A percentile compares a stretch with the other conserved stretches of the same genome.
These are phyloP conservation scores for Hedya salicella DNA, from an alignment of 2,888 invertebrate species.

Conservation along the genomic window DNA sequence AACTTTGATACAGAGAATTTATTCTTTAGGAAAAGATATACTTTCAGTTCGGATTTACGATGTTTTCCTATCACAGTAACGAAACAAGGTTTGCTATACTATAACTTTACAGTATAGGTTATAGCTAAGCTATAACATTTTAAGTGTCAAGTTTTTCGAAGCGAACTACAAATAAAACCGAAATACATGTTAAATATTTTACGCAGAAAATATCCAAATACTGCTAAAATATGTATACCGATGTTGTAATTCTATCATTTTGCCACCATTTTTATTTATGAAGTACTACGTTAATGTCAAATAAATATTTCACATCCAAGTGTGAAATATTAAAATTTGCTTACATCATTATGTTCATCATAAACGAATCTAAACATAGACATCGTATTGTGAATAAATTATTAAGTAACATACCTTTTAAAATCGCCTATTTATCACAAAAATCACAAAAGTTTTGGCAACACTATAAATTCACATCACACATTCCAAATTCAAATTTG, in stretches of 20 bases:
- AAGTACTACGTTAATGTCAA: background rate
- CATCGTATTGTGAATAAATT: conserved; percentile 35
- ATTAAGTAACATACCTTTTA: conserved; percentile 21
- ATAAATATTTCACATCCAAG: conserved; percentile 4
- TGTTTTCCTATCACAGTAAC: background rate
- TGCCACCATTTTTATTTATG: too few relatives aligned
- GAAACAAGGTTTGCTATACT: background rate
- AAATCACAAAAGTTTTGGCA: conserved; percentile 22
- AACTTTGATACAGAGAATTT: too few relatives aligned
- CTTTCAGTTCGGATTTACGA: background rate
- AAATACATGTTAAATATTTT: too few relatives aligned
- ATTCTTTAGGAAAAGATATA: background rate
- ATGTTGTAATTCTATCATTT: too few relatives aligned
- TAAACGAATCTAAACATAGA: conserved; percentile 21
- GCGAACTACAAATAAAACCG: too few relatives aligned
- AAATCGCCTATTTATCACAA: conserved; percentile 4
- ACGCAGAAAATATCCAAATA: too few relatives aligned
- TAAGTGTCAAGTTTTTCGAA: background rate
- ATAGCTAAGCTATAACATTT: background rate
- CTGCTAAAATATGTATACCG: too few relatives aligned
- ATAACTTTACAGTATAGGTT: background rate
- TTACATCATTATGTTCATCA: conserved; percentile 7
- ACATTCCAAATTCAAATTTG: conserved; percentile 29
- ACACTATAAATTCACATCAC: conserved; percentile 27
- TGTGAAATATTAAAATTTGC: conserved; percentile 17